phyloP scores from a whole-genome alignment of 2,797 vertebrate genomes.

The Otolemur crassicaudatus region DNA sequence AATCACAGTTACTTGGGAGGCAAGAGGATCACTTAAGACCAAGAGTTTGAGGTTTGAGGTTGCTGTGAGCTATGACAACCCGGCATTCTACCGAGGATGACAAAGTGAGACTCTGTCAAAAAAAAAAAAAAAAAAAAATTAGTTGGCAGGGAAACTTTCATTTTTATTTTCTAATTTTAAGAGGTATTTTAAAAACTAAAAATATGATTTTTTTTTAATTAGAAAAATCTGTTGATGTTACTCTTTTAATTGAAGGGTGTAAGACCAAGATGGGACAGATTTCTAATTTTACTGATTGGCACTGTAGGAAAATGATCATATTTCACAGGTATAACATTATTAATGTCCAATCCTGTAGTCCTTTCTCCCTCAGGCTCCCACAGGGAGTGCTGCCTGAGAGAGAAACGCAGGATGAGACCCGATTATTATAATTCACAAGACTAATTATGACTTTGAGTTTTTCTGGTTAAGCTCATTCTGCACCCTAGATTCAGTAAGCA shows the following conservation, averaged over 20 bases:
- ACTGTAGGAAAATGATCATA: slow-evolving; percentile 60
- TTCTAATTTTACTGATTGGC: slow-evolving; percentile 64
- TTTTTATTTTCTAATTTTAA: slow-evolving; percentile 65
- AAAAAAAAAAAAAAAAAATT: not conserved
- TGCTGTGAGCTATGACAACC: no score
- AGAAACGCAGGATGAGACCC: slow-evolving; percentile 75
- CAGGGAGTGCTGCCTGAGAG: slow-evolving; percentile 70
- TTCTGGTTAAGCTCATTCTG: slow-evolving; percentile 81
- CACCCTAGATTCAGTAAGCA: slow-evolving; percentile 73
- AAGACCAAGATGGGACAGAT: not conserved
- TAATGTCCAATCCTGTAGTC: slow-evolving; percentile 59
- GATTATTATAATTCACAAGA: slow-evolving; percentile 81
- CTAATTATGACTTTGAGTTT: slow-evolving; percentile 83
- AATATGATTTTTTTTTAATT: slow-evolving; percentile 32
- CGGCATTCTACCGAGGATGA: no score
- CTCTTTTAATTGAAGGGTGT: slow-evolving; percentile 51
- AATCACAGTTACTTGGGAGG: no score
- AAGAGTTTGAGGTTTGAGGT: no score
- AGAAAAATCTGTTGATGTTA: slow-evolving; percentile 52
- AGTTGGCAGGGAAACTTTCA: not conserved
- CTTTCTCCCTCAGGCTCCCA: slow-evolving; percentile 71
- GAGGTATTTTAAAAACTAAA: slow-evolving; percentile 34
- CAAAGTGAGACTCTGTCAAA: no score
- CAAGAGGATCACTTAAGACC: no score
- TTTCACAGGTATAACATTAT: slow-evolving; percentile 70